These are phyloP conservation scores for Pedionomus torquatus DNA, from an alignment of 2,113 vertebrate genomes.

Conservation along the genomic window DNA sequence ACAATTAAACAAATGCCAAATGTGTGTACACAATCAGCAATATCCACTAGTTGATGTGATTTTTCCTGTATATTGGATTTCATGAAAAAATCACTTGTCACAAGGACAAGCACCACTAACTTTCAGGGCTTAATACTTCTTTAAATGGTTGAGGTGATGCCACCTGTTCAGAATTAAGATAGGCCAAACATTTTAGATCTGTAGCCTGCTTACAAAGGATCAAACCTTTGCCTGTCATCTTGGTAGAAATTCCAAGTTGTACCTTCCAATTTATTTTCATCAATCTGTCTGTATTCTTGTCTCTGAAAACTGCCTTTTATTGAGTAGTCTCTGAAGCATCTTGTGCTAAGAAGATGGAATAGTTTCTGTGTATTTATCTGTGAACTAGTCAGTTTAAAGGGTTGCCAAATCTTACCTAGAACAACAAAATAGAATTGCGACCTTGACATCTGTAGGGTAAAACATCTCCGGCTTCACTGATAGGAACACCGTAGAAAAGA, in stretches of 20 bases:
- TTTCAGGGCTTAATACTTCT: background rate
- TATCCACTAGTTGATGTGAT: conserved; percentile 19
- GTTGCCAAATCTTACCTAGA: background rate
- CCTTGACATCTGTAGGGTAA: background rate
- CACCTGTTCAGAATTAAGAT: background rate
- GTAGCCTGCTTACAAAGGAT: background rate
- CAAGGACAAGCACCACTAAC: background rate
- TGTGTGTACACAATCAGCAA: background rate
- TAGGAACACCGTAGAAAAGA: background rate
- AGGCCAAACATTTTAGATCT: background rate
- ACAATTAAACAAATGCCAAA: conserved; percentile 28
- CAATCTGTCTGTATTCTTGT: background rate
- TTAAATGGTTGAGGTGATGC: background rate
- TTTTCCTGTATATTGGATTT: background rate
- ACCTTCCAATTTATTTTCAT: background rate
- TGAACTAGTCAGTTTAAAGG: background rate
- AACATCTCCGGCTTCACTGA: background rate
- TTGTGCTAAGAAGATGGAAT: background rate
- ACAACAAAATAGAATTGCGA: background rate
- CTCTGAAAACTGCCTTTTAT: background rate
- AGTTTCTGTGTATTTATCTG: background rate
- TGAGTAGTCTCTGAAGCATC: background rate
- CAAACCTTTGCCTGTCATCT: background rate
- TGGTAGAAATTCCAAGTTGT: background rate
- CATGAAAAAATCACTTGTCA: background rate